Evolutionary conservation across 2,797 vertebrate species (phyloP), one percentile per base, ranked within the genome.

Genomic region (Coluber constrictor): DNA sequence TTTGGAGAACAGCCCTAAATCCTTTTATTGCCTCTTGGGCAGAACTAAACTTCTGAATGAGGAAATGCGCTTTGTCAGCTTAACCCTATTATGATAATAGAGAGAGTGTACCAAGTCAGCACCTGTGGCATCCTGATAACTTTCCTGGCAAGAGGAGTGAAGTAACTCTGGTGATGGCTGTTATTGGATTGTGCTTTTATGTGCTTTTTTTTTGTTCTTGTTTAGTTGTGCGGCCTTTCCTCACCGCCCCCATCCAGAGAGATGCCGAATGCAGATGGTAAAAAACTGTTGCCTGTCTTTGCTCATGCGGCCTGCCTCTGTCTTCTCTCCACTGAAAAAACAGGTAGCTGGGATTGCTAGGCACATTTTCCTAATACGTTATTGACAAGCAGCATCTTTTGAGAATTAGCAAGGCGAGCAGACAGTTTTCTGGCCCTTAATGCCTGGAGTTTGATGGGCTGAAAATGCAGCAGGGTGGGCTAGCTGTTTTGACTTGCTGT

Each of bases 401-500:
- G 32, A 87, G 92, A 87, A 93, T 29, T 61, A 57, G 55, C 51
- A n/a, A 60, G 56, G 61, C 15, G 27, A 74, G 7, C 12, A 87
- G 13, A 25, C 47, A 29, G 13, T 29, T 87, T 87, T 59, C 37
- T 54, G 43, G 60, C 59, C 61, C 63, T 87, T 43, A 87, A 57
- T 60, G 12, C n/a, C 23, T 16, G 32, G 25, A 11, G 20, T 13
- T 57, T 89, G 86, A 83, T 56, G 56, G 56, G 25, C n/a, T 89
- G 86, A 57, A 61, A 32, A 86, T 92, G 7, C 90, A 83, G 90
- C 0, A 0, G 94, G 91, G 74, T 92, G 18, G 83, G 12, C 86
- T 95, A 95, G 96, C 94, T 96, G 94, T 95, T 97, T 92, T 95
- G 92, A 96, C 96, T 96, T 94, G 93, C 94, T 74, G 32, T 0